Percentiles rank a stretch among this genome's conserved stretches.
Evolutionary conservation across 2,888 invertebrate species (phyloP).

Genomic region (Didymodactylos carnosus): DNA sequence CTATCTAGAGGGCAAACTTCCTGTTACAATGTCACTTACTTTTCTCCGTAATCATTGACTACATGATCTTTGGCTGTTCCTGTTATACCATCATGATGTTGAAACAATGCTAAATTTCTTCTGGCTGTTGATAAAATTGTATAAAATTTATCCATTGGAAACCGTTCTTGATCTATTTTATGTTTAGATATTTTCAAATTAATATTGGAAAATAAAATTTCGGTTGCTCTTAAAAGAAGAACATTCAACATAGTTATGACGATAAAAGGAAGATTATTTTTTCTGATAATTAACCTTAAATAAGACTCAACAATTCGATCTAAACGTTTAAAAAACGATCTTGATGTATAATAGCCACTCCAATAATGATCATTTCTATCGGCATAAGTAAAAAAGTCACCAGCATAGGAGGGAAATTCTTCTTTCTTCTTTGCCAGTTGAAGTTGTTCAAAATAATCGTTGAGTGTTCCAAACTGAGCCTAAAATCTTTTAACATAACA

Average conservation of each 20-base stretch:
- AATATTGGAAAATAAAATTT: slow-evolving; percentile 37
- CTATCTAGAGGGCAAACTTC: too few relatives aligned
- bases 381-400: slow-evolving; percentile 35
- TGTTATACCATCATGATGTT: slow-evolving; percentile 91
- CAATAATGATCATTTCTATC: slow-evolving; percentile 35
- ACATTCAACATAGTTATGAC: not conserved
- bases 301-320: slow-evolving; percentile 6
- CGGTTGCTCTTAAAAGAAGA: slow-evolving; percentile 32
- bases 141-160: slow-evolving; percentile 26
- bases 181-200: slow-evolving; percentile 18
- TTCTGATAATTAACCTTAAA: not conserved
- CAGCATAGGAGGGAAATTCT: slow-evolving; percentile 19
- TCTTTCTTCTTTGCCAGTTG: slow-evolving; percentile 14
- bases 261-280: not conserved
- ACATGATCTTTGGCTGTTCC: slow-evolving; percentile 82
- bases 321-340: slow-evolving; percentile 31
- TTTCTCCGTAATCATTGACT: slow-evolving; percentile 59
- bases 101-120: slow-evolving; percentile 60
- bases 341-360: slow-evolving; percentile 34
- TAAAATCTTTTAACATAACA: not conserved
- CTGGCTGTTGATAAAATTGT: slow-evolving; percentile 46
- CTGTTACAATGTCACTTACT: slow-evolving; percentile 22
- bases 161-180: not conserved
- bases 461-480: slow-evolving; percentile 29
- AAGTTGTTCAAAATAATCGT: slow-evolving; percentile 30